Conservation (phyloP, 1,140 invertebrate genomes). For the Dreissena polymorpha region DNA sequence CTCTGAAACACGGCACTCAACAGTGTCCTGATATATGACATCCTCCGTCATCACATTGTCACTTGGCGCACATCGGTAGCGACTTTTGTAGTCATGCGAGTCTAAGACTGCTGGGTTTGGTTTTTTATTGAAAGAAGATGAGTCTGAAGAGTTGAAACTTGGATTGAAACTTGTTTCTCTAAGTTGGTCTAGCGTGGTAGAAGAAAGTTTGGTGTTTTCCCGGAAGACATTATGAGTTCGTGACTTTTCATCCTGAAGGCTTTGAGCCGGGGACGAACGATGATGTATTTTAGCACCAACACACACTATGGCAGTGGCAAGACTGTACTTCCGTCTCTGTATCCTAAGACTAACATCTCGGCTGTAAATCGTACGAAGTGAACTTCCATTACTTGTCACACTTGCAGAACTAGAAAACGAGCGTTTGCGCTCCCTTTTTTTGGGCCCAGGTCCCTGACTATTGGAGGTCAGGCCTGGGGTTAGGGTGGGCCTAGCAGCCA, state of each 20-base stretch:
- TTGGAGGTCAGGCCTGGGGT: constrained; percentile 41
- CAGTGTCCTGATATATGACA: background rate
- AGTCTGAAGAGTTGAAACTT: background rate
- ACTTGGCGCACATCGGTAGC: background rate
- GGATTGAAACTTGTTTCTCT: background rate
- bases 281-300: constrained; percentile 56
- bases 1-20: background rate
- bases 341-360: constrained; percentile 46
- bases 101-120: background rate
- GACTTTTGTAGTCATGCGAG: background rate
- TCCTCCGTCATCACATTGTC: background rate
- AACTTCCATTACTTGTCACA: background rate
- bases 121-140: background rate
- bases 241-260: background rate
- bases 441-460: constrained; percentile 12
- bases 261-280: constrained; percentile 22
- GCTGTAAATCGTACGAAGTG: constrained; percentile 21
- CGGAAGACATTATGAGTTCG: background rate
- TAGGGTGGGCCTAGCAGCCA: constrained; percentile 45
- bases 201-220: constrained; percentile 4
- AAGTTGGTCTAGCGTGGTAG: background rate
- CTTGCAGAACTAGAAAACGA: constrained; percentile 40
- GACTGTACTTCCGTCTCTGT: constrained; percentile 48
- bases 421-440: constrained; percentile 13
- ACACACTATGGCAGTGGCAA: constrained; percentile 48